These are phyloP conservation scores for Drosophila helvetica DNA, from an alignment of 2,888 invertebrate genomes.

Conservation along the genomic window DNA sequence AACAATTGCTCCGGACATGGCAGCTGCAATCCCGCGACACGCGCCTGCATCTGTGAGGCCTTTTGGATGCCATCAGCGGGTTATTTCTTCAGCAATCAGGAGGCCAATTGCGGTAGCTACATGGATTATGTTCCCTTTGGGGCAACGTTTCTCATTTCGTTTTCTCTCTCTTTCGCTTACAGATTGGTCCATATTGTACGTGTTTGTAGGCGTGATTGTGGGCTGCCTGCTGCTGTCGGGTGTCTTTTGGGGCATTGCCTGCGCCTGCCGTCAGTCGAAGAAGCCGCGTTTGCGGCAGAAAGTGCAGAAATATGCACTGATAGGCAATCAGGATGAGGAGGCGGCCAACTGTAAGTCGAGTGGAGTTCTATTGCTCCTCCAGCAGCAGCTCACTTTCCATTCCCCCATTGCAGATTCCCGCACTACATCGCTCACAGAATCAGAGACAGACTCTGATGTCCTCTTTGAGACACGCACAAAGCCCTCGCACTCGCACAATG, in stretches of 20 bases:
- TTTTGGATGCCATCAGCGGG: constrained; percentile 97
- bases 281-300: constrained; percentile 85
- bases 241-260: constrained; percentile 87
- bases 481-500: constrained; percentile 63
- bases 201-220: constrained; percentile 89
- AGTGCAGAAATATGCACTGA: constrained; percentile 89
- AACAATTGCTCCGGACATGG: constrained; percentile 97
- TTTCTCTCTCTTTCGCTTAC: constrained; percentile 53
- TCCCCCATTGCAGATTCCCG: constrained; percentile 69
- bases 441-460: constrained; percentile 93
- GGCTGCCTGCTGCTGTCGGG: constrained; percentile 87
- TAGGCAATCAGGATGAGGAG: constrained; percentile 89
- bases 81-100: constrained; percentile 87
- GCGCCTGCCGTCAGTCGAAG: constrained; percentile 86
- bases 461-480: constrained; percentile 89
- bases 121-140: neutral
- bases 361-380: constrained; percentile 7
- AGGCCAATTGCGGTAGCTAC: constrained; percentile 91
- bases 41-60: constrained; percentile 95
- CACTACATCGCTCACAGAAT: constrained; percentile 88
- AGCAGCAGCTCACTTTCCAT: neutral
- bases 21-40: constrained; percentile 91
- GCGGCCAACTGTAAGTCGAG: constrained; percentile 77
- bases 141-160: neutral
- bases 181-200: constrained; percentile 98